These are phyloP conservation scores for Orchestia grillus DNA, from an alignment of 1,140 invertebrate genomes.

Conservation along the genomic window DNA sequence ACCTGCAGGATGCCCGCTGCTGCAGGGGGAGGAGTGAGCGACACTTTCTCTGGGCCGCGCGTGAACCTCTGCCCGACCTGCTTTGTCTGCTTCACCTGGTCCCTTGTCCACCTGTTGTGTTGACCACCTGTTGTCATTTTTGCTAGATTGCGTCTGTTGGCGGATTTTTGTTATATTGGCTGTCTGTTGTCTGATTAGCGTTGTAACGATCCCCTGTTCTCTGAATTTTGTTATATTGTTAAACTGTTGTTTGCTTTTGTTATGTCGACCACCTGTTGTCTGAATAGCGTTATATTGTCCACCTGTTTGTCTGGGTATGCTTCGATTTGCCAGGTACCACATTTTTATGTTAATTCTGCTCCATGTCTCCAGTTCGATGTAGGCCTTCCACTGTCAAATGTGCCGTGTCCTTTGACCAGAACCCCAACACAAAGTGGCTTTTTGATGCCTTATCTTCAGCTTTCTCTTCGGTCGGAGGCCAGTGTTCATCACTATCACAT, in stretches of 20 bases:
- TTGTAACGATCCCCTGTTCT: background rate
- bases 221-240: background rate
- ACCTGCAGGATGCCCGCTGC: background rate
- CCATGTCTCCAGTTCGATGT: too few relatives aligned
- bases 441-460: background rate
- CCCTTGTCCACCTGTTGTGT: background rate
- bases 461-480: background rate
- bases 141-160: too few relatives aligned
- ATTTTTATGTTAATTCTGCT: too few relatives aligned
- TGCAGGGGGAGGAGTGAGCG: background rate
- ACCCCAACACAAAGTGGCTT: background rate
- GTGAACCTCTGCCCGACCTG: background rate
- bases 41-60: background rate
- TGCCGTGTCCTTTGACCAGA: background rate
- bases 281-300: background rate
- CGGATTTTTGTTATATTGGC: background rate
- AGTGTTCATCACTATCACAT: background rate
- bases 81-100: background rate
- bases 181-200: background rate
- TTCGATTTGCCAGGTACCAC: too few relatives aligned
- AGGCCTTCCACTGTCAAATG: too few relatives aligned
- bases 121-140: background rate
- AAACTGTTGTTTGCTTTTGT: background rate
- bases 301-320: background rate
- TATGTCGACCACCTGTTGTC: background rate